Conservation (phyloP, 2,797 vertebrate species). For the Alca torda region DNA sequence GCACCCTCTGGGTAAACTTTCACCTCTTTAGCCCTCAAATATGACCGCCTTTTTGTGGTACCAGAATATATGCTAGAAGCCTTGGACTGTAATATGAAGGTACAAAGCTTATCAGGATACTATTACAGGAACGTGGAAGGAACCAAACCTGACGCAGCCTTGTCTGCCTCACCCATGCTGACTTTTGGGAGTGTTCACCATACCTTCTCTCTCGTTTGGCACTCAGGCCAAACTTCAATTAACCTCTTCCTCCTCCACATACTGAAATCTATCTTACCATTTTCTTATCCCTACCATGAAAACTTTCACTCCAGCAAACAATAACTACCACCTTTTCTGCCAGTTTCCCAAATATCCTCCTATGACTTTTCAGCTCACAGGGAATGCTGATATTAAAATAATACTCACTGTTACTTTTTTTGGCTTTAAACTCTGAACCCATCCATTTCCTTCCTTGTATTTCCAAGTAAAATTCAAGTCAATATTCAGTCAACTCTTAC, state of each 20-base stretch:
- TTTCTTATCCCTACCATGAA: neutral
- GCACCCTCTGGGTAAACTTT: neutral
- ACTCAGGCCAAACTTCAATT: neutral
- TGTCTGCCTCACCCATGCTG: neutral
- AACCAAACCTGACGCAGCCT: neutral
- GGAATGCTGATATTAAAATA: neutral
- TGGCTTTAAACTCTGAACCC: neutral
- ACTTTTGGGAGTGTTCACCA: neutral
- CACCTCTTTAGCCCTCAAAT: neutral
- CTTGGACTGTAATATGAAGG: fast-evolving
- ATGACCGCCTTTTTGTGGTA: neutral
- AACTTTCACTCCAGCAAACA: neutral
- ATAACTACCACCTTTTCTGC: neutral
- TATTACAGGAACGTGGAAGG: neutral
- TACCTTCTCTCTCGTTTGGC: neutral
- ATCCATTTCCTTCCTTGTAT: neutral
- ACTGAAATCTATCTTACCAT: neutral
- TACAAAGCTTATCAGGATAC: neutral
- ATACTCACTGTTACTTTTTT: neutral
- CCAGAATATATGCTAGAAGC: neutral
- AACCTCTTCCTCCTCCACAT: neutral
- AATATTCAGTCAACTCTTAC: neutral
- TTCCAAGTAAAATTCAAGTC: neutral
- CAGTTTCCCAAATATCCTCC: neutral
- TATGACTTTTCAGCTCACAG: neutral